Evolutionary conservation across 2,113 vertebrate genomes (phyloP).

Genomic region (Sylvilagus bachmani): DNA sequence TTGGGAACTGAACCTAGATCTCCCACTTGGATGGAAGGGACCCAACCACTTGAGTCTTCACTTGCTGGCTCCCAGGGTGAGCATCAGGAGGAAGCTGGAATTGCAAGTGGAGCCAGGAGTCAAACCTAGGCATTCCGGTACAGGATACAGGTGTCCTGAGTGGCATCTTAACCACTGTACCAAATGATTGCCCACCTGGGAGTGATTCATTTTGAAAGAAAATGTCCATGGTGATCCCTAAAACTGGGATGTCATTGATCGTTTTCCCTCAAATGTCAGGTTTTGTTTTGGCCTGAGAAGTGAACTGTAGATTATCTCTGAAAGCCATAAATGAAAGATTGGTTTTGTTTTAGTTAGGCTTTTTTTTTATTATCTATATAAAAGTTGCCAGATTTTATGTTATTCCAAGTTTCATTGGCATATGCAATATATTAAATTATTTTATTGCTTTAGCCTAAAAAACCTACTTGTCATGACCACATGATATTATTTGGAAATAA

Average conservation of each 20-base stretch:
- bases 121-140: too few species aligned
- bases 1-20: too few species aligned
- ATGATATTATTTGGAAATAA: not conserved
- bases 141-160: too few species aligned
- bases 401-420: not conserved
- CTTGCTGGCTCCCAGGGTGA: too few species aligned
- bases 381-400: not conserved
- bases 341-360: not conserved
- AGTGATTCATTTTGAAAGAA: not conserved
- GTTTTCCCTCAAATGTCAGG: not conserved
- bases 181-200: not conserved
- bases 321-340: not conserved
- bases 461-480: not conserved
- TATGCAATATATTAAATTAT: not conserved
- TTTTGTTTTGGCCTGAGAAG: not conserved
- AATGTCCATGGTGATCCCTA: not conserved
- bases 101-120: too few species aligned
- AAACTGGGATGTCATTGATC: not conserved
- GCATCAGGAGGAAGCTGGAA: too few species aligned
- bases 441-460: not conserved
- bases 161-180: too few species aligned
- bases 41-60: too few species aligned
- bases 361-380: not conserved
- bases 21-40: too few species aligned
- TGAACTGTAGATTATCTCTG: not conserved